Evolutionary conservation across 2,888 invertebrate species (phyloP).

Genomic region (Phrixothrix hirtus): DNA sequence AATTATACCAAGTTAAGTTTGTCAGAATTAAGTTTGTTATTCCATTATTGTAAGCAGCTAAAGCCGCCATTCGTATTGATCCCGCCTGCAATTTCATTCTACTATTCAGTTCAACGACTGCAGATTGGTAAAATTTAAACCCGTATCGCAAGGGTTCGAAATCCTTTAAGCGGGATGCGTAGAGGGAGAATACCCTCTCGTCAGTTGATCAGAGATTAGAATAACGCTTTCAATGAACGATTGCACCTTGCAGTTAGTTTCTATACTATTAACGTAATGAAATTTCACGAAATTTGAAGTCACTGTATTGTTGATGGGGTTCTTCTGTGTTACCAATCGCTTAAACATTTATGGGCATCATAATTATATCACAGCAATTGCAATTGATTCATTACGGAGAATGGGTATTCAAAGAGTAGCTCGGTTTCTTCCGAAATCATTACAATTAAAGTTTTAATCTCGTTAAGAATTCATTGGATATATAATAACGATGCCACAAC

Average conservation of each 20-base stretch:
- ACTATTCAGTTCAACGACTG: slow-evolving; percentile 16
- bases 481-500: no score
- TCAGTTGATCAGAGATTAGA: slow-evolving; percentile 4
- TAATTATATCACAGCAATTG: slow-evolving; percentile 19
- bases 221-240: slow-evolving; percentile 6
- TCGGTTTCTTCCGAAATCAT: not conserved
- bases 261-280: not conserved
- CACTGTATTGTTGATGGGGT: slow-evolving; percentile 7
- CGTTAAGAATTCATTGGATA: no score
- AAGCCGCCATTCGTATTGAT: slow-evolving; percentile 18
- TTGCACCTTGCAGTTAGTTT: slow-evolving; percentile 4
- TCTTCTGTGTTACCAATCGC: slow-evolving; percentile 10
- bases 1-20: slow-evolving; percentile 8
- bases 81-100: slow-evolving; percentile 6
- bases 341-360: slow-evolving; percentile 25
- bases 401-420: no score
- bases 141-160: slow-evolving; percentile 9
- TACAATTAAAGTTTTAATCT: slow-evolving; percentile 6
- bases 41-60: slow-evolving; percentile 16
- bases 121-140: slow-evolving; percentile 14
- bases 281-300: slow-evolving; percentile 6
- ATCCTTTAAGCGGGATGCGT: slow-evolving; percentile 11
- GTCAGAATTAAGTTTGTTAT: slow-evolving; percentile 22
- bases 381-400: slow-evolving; percentile 25
- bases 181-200: slow-evolving; percentile 10